These are phyloP conservation scores for Zoanthus sansibaricus DNA, from an alignment of 92 coral and sea anemone genomes.

Conservation along the genomic window DNA sequence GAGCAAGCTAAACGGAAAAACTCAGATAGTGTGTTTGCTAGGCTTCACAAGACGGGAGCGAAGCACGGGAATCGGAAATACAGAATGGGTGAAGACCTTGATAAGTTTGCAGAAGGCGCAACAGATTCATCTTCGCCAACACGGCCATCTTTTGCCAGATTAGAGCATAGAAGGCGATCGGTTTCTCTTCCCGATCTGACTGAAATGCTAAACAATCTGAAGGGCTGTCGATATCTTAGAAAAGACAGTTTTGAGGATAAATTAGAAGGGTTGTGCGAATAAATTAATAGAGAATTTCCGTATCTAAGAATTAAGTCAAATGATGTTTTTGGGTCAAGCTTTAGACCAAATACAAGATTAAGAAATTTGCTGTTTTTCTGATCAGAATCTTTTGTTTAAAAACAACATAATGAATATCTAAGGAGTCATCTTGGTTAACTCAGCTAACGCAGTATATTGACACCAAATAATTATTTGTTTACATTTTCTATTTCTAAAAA, in stretches of 20 bases:
- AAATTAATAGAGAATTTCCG: no score
- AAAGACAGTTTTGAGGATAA: background rate
- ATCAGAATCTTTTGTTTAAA: no score
- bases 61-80: constrained; percentile 56
- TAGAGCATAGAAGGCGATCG: constrained; percentile 70
- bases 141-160: constrained; percentile 21
- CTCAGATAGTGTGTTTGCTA: constrained; percentile 61
- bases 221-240: constrained; percentile 74
- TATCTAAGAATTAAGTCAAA: no score
- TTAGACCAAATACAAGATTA: no score
- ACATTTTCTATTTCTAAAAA: no score
- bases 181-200: constrained; percentile 78
- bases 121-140: background rate
- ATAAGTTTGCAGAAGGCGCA: constrained; percentile 16
- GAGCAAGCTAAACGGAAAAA: constrained; percentile 45
- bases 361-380: no score
- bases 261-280: background rate
- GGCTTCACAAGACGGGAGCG: constrained; percentile 56
- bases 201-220: constrained; percentile 62
- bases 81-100: constrained; percentile 24
- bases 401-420: no score
- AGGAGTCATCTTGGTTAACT: no score
- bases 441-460: no score
- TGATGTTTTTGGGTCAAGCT: no score
- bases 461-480: no score